Conservation (phyloP, 2,888 invertebrate species). For the Sminthurides aquaticus region DNA sequence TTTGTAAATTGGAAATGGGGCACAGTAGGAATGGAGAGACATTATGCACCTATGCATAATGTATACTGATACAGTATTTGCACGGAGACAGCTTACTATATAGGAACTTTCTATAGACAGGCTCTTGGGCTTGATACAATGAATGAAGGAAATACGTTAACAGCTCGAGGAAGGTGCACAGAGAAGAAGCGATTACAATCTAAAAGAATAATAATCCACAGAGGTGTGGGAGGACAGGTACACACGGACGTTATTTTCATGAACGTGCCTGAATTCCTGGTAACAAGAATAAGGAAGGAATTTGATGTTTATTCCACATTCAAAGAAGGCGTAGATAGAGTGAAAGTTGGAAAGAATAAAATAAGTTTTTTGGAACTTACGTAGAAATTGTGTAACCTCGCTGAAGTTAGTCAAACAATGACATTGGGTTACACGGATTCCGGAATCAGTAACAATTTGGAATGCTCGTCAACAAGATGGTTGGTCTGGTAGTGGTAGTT, state of each 20-base stretch:
- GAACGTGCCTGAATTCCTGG: neutral
- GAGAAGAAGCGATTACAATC: neutral
- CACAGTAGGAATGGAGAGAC: no score
- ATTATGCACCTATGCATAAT: no score
- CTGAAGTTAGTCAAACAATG: no score
- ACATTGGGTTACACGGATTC: no score
- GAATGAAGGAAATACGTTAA: neutral
- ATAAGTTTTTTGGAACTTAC: neutral
- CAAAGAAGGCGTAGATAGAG: neutral
- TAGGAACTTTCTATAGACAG: no score
- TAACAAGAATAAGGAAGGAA: neutral
- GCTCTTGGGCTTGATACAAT: no score
- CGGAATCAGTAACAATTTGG: no score
- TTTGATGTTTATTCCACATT: neutral
- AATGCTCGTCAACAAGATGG: neutral
- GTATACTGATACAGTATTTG: no score
- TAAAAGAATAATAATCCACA: neutral
- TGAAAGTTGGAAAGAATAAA: neutral
- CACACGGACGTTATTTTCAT: neutral
- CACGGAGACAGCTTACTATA: no score
- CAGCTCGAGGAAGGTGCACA: neutral
- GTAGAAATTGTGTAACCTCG: neutral
- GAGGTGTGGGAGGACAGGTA: neutral
- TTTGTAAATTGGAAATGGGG: no score
- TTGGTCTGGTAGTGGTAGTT: neutral